Percentiles rank a stretch among this genome's conserved stretches.
phyloP scores from a whole-genome alignment of 2,888 invertebrate genomes.

The Unio delphinus region DNA sequence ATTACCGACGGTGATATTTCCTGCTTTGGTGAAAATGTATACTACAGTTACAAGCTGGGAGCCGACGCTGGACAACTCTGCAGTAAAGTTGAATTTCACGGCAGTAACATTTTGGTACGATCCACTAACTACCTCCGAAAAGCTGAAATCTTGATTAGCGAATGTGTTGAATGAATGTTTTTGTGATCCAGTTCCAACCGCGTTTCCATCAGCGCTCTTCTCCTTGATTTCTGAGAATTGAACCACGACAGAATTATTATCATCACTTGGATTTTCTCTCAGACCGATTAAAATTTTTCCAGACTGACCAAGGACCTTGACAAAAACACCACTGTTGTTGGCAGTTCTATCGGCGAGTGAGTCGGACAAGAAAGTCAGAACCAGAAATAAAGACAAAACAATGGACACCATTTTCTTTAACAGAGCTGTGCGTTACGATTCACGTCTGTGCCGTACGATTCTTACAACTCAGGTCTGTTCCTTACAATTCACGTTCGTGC shows the following conservation, averaged over 20 bases:
- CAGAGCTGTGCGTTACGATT: too few relatives aligned
- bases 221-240: conserved; percentile 9
- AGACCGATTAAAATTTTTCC: conserved; percentile 10
- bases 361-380: too few relatives aligned
- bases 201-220: background rate
- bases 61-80: background rate
- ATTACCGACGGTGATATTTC: conserved; percentile 19
- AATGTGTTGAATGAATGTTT: conserved; percentile 18
- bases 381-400: too few relatives aligned
- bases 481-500: too few relatives aligned
- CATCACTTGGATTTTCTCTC: conserved; percentile 1
- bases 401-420: too few relatives aligned
- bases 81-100: conserved; percentile 16
- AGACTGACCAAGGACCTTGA: conserved; percentile 8
- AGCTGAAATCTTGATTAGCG: conserved; percentile 15
- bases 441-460: too few relatives aligned
- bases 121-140: conserved; percentile 5
- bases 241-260: conserved; percentile 5
- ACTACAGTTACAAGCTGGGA: conserved; percentile 15
- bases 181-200: background rate
- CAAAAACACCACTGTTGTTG: too few relatives aligned
- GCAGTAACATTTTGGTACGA: conserved; percentile 14
- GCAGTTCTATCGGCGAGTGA: too few relatives aligned
- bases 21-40: conserved; percentile 20
- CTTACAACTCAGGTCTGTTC: too few relatives aligned